Conservation (phyloP, 2,797 vertebrate species). For the Erpetoichthys calabaricus region DNA sequence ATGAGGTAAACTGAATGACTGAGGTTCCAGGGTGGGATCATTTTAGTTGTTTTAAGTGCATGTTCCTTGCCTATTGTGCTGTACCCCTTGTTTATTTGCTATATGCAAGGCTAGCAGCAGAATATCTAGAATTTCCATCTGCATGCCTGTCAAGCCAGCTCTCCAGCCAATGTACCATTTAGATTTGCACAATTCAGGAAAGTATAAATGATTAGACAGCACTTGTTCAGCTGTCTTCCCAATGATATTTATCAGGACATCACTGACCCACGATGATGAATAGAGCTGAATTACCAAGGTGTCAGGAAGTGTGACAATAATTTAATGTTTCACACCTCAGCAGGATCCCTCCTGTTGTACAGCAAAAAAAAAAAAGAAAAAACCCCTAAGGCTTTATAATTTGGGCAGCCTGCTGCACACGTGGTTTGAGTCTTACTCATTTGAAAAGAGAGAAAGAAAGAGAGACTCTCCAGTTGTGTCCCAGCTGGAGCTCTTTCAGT, state of each 20-base stretch:
- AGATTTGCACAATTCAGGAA: too few species aligned
- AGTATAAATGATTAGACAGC: conserved; percentile 36
- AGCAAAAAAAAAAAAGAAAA: conserved; percentile 7
- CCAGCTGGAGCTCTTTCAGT: conserved; percentile 37
- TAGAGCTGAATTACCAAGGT: conserved; percentile 42
- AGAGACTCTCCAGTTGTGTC: conserved; percentile 16
- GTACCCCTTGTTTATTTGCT: too few species aligned
- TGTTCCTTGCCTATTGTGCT: too few species aligned
- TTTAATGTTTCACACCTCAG: conserved; percentile 23
- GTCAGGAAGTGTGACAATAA: conserved; percentile 23
- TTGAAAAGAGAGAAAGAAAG: conserved; percentile 5
- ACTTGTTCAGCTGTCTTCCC: conserved; percentile 25
- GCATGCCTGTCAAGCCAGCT: too few species aligned
- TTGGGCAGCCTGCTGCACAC: conserved; percentile 24
- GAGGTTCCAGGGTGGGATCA: too few species aligned
- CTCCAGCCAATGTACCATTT: too few species aligned
- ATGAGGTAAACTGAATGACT: too few species aligned
- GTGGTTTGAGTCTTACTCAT: conserved; percentile 31
- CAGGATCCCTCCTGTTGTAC: conserved; percentile 24
- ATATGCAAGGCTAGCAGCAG: too few species aligned
- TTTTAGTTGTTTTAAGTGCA: too few species aligned
- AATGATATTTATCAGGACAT: conserved; percentile 47
- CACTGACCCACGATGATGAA: conserved; percentile 51
- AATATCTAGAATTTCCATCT: too few species aligned
- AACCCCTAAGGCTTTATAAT: conserved; percentile 28